A percentile compares a stretch with the other conserved stretches of the same genome.
phyloP scores from a whole-genome alignment of 1,140 invertebrate genomes.

The Watersipora subatra region DNA sequence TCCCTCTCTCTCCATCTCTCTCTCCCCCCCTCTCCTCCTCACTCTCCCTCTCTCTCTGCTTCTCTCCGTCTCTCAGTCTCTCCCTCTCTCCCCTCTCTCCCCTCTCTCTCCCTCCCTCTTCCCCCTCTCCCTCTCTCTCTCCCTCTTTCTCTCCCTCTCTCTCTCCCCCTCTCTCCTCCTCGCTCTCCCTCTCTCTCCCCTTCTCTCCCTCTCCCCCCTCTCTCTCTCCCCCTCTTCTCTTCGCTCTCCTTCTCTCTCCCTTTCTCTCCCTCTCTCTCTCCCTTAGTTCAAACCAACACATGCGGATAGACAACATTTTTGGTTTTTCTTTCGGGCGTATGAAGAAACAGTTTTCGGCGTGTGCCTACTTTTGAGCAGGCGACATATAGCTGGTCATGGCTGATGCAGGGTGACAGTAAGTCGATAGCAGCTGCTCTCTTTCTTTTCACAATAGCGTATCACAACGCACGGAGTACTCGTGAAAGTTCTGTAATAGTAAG shows the following conservation, averaged over 20 bases:
- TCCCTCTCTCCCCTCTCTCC: neutral
- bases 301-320: no score
- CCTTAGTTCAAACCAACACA: no score
- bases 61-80: neutral
- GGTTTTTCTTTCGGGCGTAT: no score
- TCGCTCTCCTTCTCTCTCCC: constrained; percentile 8
- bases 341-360: no score
- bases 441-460: no score
- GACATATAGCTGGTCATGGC: no score
- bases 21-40: neutral
- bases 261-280: constrained; percentile 8
- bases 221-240: constrained; percentile 6
- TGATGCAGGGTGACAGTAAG: no score
- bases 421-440: no score
- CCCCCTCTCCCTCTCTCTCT: constrained; percentile 4
- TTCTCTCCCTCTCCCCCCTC: constrained; percentile 10
- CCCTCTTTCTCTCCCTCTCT: constrained; percentile 5
- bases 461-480: no score
- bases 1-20: no score
- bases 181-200: neutral
- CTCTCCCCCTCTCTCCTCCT: constrained; percentile 1
- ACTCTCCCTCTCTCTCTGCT: neutral
- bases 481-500: no score
- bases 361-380: no score
- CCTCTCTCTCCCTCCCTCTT: neutral